These are phyloP conservation scores for Glyphotaelius pellucidus DNA, from an alignment of 2,888 invertebrate species.

Conservation along the genomic window DNA sequence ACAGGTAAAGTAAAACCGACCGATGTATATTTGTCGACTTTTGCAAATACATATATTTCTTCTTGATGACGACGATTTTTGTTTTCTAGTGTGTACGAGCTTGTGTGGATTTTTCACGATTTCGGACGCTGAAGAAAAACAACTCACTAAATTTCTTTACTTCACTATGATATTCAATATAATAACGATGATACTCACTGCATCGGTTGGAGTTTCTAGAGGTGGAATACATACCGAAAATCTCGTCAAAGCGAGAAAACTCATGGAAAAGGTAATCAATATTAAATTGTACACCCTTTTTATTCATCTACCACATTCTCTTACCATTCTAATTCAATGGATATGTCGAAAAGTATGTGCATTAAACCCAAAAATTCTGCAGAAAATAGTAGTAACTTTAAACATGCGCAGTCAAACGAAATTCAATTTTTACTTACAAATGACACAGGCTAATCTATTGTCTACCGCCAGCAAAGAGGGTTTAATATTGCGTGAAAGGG, in stretches of 20 bases:
- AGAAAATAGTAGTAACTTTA: too few species aligned
- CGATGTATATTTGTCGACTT: not conserved
- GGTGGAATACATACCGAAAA: constrained; percentile 1
- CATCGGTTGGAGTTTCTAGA: not conserved
- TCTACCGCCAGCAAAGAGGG: too few species aligned
- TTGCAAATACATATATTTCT: too few species aligned
- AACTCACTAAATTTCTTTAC: not conserved
- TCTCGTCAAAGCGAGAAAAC: constrained; percentile 22
- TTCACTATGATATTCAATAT: not conserved
- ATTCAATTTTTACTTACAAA: too few species aligned
- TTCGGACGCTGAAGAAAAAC: not conserved
- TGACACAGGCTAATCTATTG: too few species aligned
- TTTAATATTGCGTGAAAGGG: too few species aligned
- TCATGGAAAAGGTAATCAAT: constrained; percentile 36
- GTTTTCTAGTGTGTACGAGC: not conserved
- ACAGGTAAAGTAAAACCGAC: not conserved
- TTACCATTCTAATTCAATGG: too few species aligned
- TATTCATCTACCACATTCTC: too few species aligned
- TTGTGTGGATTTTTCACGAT: not conserved
- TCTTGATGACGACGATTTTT: not conserved
- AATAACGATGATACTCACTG: not conserved
- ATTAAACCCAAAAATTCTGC: too few species aligned
- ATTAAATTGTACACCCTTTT: not conserved
- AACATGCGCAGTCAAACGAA: too few species aligned
- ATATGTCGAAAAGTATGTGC: too few species aligned